Conservation (phyloP, 2,888 invertebrate genomes). For the Steinernema scapterisci region DNA sequence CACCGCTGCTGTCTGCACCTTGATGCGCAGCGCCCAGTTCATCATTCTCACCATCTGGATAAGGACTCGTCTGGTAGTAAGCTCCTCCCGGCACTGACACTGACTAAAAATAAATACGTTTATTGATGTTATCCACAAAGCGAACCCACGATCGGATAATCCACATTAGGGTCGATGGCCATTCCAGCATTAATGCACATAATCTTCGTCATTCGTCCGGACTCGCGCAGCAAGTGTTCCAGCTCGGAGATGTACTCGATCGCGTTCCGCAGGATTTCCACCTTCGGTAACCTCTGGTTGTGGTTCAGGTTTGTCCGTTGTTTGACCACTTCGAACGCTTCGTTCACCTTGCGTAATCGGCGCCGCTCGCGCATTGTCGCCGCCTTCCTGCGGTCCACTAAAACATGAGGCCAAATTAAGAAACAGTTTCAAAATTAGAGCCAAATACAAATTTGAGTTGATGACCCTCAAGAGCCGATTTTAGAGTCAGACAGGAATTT, state of each 20-base stretch:
- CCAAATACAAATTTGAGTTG: too few relatives aligned
- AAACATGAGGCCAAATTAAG: too few relatives aligned
- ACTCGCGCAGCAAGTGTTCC: slow-evolving; percentile 70
- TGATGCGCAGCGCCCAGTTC: slow-evolving; percentile 8
- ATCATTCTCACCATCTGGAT: slow-evolving; percentile 13
- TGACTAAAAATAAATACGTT: background rate
- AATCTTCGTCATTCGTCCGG: slow-evolving; percentile 64
- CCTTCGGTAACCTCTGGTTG: slow-evolving; percentile 92
- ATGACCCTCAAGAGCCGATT: too few relatives aligned
- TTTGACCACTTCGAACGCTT: slow-evolving; percentile 93
- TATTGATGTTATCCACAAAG: background rate
- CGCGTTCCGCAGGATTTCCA: slow-evolving; percentile 93
- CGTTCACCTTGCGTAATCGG: slow-evolving; percentile 92
- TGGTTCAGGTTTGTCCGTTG: slow-evolving; percentile 91
- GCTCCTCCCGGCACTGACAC: slow-evolving; percentile 12
- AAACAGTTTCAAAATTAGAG: too few relatives aligned
- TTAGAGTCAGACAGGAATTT: slow-evolving; percentile 83
- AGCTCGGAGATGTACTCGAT: slow-evolving; percentile 90
- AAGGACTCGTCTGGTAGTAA: slow-evolving; percentile 21
- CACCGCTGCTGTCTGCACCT: background rate
- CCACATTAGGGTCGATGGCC: slow-evolving; percentile 49
- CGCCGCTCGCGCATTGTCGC: slow-evolving; percentile 92
- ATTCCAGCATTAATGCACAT: slow-evolving; percentile 51
- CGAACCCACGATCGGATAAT: slow-evolving; percentile 39
- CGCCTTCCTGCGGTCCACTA: slow-evolving; percentile 92